phyloP scores from a whole-genome alignment of 1,140 invertebrate genomes.

The Oryzaephilus surinamensis region DNA sequence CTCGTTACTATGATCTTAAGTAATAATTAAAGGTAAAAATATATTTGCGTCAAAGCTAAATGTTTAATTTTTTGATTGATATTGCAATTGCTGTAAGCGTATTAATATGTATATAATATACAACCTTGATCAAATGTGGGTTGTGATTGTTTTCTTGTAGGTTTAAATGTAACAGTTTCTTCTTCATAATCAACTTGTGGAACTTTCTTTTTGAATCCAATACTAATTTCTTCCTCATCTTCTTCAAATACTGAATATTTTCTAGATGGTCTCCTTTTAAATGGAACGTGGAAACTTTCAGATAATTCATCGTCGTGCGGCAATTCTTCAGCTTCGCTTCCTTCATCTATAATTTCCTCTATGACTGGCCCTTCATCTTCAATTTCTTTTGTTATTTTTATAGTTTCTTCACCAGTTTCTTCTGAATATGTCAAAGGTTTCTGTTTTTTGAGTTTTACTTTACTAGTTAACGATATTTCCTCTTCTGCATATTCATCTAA shows the following conservation, averaged over 20 bases:
- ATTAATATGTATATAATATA: constrained; percentile 8
- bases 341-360: constrained; percentile 58
- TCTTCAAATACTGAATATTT: constrained; percentile 48
- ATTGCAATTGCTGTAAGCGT: constrained; percentile 11
- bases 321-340: constrained; percentile 44
- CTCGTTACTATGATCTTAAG: no score
- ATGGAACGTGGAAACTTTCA: constrained; percentile 42
- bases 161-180: constrained; percentile 49
- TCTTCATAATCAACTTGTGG: constrained; percentile 43
- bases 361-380: constrained; percentile 53
- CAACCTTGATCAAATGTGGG: constrained; percentile 56
- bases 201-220: constrained; percentile 38
- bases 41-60: no score
- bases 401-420: constrained; percentile 59
- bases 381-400: constrained; percentile 57
- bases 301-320: constrained; percentile 49
- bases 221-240: constrained; percentile 43
- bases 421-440: constrained; percentile 58
- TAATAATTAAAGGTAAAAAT: no score
- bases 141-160: constrained; percentile 48
- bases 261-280: constrained; percentile 41
- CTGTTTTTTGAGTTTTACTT: constrained; percentile 63
- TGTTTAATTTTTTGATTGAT: no score
- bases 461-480: constrained; percentile 73
- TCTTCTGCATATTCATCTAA: constrained; percentile 75